Percentiles rank a stretch among this genome's conserved stretches.
Conservation (phyloP, 2,888 invertebrate species). For the Pinctada fucata region DNA sequence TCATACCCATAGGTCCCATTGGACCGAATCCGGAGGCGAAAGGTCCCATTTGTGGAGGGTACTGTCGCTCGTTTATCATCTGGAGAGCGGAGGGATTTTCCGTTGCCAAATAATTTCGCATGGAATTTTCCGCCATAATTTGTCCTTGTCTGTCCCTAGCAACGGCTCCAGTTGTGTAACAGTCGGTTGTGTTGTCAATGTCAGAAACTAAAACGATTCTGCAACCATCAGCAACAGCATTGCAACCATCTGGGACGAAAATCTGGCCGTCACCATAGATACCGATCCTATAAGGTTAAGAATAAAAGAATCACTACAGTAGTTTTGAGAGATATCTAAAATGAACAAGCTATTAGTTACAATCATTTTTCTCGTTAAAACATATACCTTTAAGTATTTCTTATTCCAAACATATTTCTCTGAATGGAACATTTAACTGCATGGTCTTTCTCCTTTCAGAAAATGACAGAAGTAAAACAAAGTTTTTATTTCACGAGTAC, state of each 20-base stretch:
- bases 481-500: too few species aligned
- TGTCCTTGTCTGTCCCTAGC: not conserved
- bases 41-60: not conserved
- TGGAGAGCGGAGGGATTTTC: conserved; percentile 15
- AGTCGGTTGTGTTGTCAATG: conserved; percentile 22
- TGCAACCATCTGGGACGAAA: conserved; percentile 20
- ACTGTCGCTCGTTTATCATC: not conserved
- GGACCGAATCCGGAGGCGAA: not conserved
- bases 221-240: conserved; percentile 18
- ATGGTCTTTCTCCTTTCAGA: too few species aligned
- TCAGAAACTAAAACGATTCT: conserved; percentile 11
- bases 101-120: not conserved
- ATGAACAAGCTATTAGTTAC: too few species aligned
- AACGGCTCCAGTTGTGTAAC: conserved; percentile 10
- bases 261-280: conserved; percentile 13
- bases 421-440: too few species aligned
- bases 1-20: not conserved
- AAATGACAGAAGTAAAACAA: too few species aligned
- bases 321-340: not conserved
- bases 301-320: not conserved
- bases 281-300: conserved; percentile 8
- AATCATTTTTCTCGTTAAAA: too few species aligned
- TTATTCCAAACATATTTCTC: too few species aligned
- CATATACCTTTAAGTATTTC: too few species aligned
- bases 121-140: not conserved